Evolutionary conservation across 2,888 invertebrate species (phyloP).

Genomic region (Tupiocoris notatus): DNA sequence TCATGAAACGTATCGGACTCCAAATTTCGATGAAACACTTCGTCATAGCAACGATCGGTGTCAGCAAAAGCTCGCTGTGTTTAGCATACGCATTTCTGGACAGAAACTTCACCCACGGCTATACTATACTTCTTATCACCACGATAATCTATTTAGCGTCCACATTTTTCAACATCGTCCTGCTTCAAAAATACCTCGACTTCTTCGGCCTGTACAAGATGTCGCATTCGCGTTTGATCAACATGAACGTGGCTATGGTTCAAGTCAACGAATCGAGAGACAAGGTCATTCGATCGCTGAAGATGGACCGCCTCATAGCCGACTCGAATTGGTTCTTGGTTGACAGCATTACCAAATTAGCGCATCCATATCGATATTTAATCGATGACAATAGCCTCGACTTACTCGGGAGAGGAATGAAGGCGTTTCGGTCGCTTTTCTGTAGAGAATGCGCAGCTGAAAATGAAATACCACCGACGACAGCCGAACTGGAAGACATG

Average conservation of each 20-base stretch:
- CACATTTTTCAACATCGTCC: slow-evolving; percentile 31
- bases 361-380: slow-evolving; percentile 29
- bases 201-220: slow-evolving; percentile 38
- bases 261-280: slow-evolving; percentile 34
- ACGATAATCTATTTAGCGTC: slow-evolving; percentile 15
- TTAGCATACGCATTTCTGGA: slow-evolving; percentile 8
- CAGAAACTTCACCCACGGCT: slow-evolving; percentile 14
- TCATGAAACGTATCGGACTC: slow-evolving; percentile 9
- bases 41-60: slow-evolving; percentile 22
- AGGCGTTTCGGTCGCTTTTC: background rate
- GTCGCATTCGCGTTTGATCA: slow-evolving; percentile 25
- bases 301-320: slow-evolving; percentile 43
- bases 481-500: slow-evolving; percentile 16
- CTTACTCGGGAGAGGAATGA: slow-evolving; percentile 1
- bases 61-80: slow-evolving; percentile 8
- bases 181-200: slow-evolving; percentile 21
- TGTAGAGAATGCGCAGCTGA: slow-evolving; percentile 12
- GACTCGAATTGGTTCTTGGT: slow-evolving; percentile 43
- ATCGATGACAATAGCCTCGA: slow-evolving; percentile 12
- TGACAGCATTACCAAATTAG: slow-evolving; percentile 24
- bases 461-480: slow-evolving; percentile 14
- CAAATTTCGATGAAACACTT: slow-evolving; percentile 29
- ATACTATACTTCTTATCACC: slow-evolving; percentile 2
- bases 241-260: slow-evolving; percentile 37
- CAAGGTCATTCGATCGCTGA: slow-evolving; percentile 30